Conservation (phyloP, 2,113 vertebrate species). For the Menura novaehollandiae region DNA sequence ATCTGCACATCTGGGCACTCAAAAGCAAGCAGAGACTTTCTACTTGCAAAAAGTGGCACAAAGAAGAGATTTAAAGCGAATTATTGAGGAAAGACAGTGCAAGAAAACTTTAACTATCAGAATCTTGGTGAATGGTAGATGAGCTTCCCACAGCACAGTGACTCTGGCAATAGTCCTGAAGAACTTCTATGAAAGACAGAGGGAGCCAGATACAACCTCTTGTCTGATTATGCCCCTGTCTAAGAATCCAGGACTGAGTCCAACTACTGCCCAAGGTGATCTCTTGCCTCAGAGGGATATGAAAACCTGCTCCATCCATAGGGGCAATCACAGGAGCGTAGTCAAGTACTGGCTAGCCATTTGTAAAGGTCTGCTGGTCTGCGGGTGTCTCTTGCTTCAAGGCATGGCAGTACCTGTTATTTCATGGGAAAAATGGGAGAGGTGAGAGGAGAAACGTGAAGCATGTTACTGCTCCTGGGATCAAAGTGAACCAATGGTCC, state of each 20-base stretch:
- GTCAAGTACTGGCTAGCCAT: neutral
- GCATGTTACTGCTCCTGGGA: neutral
- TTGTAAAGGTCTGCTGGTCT: neutral
- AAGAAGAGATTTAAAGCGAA: neutral
- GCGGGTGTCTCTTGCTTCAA: neutral
- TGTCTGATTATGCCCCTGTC: neutral
- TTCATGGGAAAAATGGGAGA: neutral
- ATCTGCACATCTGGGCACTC: neutral
- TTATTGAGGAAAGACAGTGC: neutral
- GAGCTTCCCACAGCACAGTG: neutral
- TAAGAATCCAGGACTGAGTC: neutral
- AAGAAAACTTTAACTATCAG: neutral
- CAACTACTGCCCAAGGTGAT: neutral
- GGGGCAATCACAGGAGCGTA: neutral
- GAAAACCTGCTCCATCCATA: neutral
- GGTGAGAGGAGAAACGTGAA: neutral
- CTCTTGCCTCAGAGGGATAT: neutral
- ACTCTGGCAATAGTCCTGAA: neutral
- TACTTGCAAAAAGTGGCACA: neutral
- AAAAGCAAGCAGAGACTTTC: neutral
- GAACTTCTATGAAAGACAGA: neutral
- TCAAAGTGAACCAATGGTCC: neutral
- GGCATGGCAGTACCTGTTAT: neutral
- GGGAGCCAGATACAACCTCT: neutral
- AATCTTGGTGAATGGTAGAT: neutral